Evolutionary conservation across 2,113 vertebrate genomes (phyloP), one percentile per base, ranked within the genome.

Genomic region (Oceanites oceanicus): DNA sequence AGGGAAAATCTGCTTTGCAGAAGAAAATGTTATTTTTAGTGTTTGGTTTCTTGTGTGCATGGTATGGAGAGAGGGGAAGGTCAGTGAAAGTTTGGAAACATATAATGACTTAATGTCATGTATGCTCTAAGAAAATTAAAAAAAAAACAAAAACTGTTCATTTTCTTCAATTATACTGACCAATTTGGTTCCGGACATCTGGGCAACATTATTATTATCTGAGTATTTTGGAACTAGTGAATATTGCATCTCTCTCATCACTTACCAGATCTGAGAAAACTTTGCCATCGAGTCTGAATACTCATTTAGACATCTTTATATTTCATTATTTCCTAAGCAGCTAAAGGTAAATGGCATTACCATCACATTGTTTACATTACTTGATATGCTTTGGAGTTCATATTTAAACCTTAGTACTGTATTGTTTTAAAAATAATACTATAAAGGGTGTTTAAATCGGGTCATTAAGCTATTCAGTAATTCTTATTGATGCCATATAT

Each of bases 131-230:
- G 36, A 74, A 72, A 89, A 82, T 53, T n/a, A n/a, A n/a, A n/a
- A n/a, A n/a, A 21, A 70, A 27, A 45, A 44, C 36, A 27, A 23
- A 42, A 11, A 7, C 19, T 85, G 22, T 88, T 95, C 7, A 86
- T 96, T 89, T 96, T 90, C 45, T 91, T 96, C 82, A 83, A 7
- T 89, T 94, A 63, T 34, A 29, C 50, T 75, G 68, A 80, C 56
- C 44, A 89, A 10, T 81, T 76, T 87, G 29, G 66, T 85, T 93
- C 44, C 30, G 84, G 76, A 55, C 44, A 70, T 92, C 70, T 91
- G 66, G 38, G 32, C 27, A 86, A 70, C 17, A 17, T 62, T 86
- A 62, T 72, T 95, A 78, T 88, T 88, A 63, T 58, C 70, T 81
- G 49, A 75, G 7, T 62, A 40, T 58, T 95, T 83, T 92, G 52